These are phyloP conservation scores for Elgonia sp. DNA, from an alignment of 2,888 invertebrate species.

Conservation along the genomic window DNA sequence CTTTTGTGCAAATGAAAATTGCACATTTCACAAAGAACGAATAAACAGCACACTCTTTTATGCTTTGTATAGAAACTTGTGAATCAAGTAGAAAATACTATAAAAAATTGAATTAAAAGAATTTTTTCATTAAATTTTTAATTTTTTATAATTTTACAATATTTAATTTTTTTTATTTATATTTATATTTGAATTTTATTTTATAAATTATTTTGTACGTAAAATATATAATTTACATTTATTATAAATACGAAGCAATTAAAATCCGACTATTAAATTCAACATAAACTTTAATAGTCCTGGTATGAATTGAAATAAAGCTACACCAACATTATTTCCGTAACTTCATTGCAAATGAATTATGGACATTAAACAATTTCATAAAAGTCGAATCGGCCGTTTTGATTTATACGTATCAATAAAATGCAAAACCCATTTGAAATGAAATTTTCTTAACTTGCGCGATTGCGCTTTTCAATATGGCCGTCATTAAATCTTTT, in stretches of 20 bases:
- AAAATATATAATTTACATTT: too few species aligned
- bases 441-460: conserved; percentile 60
- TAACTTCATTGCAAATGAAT: conserved; percentile 38
- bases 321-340: neutral
- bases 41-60: neutral
- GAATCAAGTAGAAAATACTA: too few species aligned
- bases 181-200: too few species aligned
- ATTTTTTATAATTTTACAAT: neutral
- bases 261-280: too few species aligned
- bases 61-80: too few species aligned
- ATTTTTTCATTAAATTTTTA: too few species aligned
- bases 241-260: neutral
- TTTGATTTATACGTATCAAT: conserved; percentile 48
- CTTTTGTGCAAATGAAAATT: neutral
- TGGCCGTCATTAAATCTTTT: conserved; percentile 54
- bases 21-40: neutral
- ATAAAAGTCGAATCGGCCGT: conserved; percentile 23
- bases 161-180: neutral
- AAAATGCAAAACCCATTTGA: conserved; percentile 49
- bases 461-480: conserved; percentile 49
- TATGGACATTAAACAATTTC: conserved; percentile 40
- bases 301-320: neutral
- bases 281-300: too few species aligned
- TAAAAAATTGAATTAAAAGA: too few species aligned
- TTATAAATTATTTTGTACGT: too few species aligned